Evolutionary conservation across 2,888 invertebrate species (phyloP), one percentile per base, ranked within the genome.

Genomic region (Trichopria drosophilae): DNA sequence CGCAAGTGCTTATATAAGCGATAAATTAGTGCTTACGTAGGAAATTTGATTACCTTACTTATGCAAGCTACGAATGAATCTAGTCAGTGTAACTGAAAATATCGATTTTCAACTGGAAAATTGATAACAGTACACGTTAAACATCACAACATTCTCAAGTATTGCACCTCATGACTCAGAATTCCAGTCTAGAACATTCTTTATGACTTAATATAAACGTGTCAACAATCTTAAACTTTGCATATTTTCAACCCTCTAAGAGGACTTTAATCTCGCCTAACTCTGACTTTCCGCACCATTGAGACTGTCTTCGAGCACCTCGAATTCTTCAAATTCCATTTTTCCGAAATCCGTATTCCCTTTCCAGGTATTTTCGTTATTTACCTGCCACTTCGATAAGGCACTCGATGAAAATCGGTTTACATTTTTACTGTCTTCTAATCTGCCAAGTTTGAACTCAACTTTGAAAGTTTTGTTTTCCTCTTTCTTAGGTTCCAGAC

Each of bases 311-410:
- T 83, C 86, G 68, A 86, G 80, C 43, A 88, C 83, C 77, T 87
- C 86, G 61, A 87, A 88, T 64, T 87, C 87, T 76, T 91, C 90
- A 63, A 91, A 91, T 62, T 90, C 90, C 84, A 91, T 91, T 63
- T 90, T 90, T 32, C 87, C 86, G 62, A 86, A 85, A 70, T 86
- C 86, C 9, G 59, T 51, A 18, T 62, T 60, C 56, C 76, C 77
- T 60, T 83, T 84, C 65, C 81, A 80, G 66, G 83, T 81, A 50
- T 81, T 80, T 55, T 73, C 58, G 53, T 68, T 77, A 69, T 71
- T 78, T 60, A 69, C 72, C 66, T 75, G 74, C 70, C 75, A 75
- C 54, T 64, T 68, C 6, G 59, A 69, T 13, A 72, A 58, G 2
- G 68, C 72, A 42, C 69, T 73, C 6, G 52, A 55, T 3, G 61